Conservation (phyloP, 2,888 invertebrate species). For the Pseudococcus jackbeardsleyi region DNA sequence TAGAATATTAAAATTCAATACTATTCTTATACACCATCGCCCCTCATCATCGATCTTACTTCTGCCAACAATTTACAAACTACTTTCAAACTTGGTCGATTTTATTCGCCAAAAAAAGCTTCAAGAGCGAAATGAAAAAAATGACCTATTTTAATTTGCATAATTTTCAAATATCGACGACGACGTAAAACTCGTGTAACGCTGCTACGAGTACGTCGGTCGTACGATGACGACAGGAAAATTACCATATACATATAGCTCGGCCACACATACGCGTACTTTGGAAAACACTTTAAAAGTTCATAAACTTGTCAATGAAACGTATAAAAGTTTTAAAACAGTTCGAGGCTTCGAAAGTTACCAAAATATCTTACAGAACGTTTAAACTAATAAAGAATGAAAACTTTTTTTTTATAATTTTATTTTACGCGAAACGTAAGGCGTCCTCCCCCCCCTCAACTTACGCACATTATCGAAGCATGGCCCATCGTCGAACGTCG, state of each 20-base stretch:
- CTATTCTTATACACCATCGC: too few relatives aligned
- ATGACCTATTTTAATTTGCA: conserved; percentile 37
- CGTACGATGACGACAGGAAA: not conserved
- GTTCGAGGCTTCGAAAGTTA: conserved; percentile 42
- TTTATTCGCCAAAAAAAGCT: not conserved
- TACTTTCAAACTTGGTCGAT: not conserved
- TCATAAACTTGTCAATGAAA: conserved; percentile 40
- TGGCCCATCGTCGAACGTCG: not conserved
- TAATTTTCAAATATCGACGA: conserved; percentile 4
- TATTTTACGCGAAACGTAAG: conserved; percentile 25
- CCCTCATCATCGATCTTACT: not conserved
- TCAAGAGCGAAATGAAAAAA: not conserved
- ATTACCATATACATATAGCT: conserved; percentile 15
- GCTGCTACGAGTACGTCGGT: not conserved
- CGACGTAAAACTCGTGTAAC: not conserved
- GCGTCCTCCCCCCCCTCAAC: not conserved
- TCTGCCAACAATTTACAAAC: not conserved
- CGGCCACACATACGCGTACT: not conserved
- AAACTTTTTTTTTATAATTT: conserved; percentile 35
- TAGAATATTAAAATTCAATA: too few relatives aligned
- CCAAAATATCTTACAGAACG: conserved; percentile 39
- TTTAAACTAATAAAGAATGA: conserved; percentile 40
- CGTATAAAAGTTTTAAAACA: conserved; percentile 40
- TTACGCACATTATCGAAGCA: not conserved
- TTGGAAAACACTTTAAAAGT: conserved; percentile 37